Conservation (phyloP, 1,140 invertebrate species). For the Hylaeus anthracinus region DNA sequence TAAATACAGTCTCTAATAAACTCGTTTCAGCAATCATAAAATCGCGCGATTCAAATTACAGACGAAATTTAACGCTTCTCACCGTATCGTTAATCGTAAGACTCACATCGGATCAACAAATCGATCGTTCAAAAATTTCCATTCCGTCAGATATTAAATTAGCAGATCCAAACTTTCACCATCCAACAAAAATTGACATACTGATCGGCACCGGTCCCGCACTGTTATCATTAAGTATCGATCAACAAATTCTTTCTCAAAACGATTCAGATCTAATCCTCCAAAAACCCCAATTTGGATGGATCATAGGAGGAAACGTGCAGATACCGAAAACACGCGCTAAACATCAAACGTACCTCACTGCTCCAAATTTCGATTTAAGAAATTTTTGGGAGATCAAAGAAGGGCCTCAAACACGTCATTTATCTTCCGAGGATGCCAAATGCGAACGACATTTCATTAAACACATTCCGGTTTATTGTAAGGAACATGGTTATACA, state of each 20-base stretch:
- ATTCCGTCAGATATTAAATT: not conserved
- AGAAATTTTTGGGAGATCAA: not conserved
- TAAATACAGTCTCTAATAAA: not conserved
- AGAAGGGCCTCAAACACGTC: not conserved
- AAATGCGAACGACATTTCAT: not conserved
- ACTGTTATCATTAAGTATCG: not conserved
- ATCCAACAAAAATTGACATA: not conserved
- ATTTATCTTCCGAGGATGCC: not conserved
- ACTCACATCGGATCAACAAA: not conserved
- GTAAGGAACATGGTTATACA: too few relatives aligned
- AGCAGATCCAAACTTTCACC: not conserved
- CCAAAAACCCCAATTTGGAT: slow-evolving; percentile 6
- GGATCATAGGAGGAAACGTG: slow-evolving; percentile 9
- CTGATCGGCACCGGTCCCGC: not conserved
- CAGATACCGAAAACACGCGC: not conserved
- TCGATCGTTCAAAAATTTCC: not conserved
- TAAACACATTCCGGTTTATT: too few relatives aligned
- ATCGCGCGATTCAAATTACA: not conserved
- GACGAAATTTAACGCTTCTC: not conserved
- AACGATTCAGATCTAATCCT: not conserved
- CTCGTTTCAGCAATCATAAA: not conserved
- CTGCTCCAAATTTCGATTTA: not conserved
- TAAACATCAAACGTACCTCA: not conserved
- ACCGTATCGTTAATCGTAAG: not conserved
- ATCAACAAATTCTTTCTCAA: not conserved